Conservation (phyloP, 2,113 vertebrate species). For the Mesoclemmys tuberculata region DNA sequence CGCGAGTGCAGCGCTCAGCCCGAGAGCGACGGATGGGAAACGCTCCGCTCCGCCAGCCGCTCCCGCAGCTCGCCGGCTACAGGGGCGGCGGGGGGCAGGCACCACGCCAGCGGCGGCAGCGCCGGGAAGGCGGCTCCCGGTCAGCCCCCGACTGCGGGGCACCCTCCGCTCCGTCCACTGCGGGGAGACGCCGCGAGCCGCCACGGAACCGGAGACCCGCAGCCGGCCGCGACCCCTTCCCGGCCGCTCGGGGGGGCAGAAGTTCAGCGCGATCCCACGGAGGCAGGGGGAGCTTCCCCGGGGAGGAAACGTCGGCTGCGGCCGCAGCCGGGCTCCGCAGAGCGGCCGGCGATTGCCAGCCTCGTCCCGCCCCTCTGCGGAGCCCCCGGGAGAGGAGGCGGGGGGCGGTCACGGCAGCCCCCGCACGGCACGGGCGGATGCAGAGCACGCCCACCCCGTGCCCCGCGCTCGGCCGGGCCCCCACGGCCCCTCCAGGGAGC, state of each 20-base stretch:
- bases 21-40: no score
- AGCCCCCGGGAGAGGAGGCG: neutral
- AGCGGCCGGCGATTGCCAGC: conserved; percentile 8
- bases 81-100: neutral
- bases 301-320: conserved; percentile 38
- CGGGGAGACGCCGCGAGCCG: conserved; percentile 25
- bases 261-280: conserved; percentile 53
- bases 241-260: no score
- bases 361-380: neutral
- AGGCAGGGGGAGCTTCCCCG: conserved; percentile 12
- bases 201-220: conserved; percentile 66
- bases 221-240: conserved; percentile 28
- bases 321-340: conserved; percentile 27
- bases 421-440: no score
- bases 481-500: conserved; percentile 24
- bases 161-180: conserved; percentile 42
- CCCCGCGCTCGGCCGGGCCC: no score
- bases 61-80: neutral
- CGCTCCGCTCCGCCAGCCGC: no score
- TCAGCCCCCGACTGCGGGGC: conserved; percentile 47
- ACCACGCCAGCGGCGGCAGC: conserved; percentile 52
- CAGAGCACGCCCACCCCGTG: no score
- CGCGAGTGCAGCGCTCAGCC: no score
- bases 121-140: conserved; percentile 30
- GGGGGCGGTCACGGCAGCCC: no score